These are phyloP conservation scores for Platycnemis pennipes DNA, from an alignment of 2,888 invertebrate genomes.

Conservation along the genomic window DNA sequence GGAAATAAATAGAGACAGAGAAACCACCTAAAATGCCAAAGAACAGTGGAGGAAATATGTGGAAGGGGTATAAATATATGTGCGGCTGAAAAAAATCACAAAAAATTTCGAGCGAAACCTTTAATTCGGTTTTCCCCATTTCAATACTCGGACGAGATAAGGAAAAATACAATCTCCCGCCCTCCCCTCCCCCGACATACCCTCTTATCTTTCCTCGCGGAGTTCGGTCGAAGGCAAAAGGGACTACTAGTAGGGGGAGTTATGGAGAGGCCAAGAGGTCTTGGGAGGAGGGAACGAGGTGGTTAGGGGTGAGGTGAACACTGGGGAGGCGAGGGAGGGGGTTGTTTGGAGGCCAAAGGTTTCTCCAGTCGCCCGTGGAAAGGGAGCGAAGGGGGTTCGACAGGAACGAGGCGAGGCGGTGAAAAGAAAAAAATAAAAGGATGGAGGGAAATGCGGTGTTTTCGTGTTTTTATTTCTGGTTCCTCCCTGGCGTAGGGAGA, in stretches of 20 bases:
- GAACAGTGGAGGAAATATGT: not conserved
- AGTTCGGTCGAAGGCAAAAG: not conserved
- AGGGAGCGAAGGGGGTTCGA: not conserved
- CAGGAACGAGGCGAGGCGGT: not conserved
- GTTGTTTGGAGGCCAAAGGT: not conserved
- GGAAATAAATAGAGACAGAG: too few species aligned
- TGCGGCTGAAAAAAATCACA: not conserved
- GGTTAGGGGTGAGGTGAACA: too few species aligned
- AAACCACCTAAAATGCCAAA: not conserved
- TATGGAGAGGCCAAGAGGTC: too few species aligned
- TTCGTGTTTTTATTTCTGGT: not conserved
- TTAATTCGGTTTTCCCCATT: conserved; percentile 1
- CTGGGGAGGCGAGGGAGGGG: not conserved
- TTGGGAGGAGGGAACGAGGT: too few species aligned
- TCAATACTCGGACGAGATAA: conserved; percentile 19
- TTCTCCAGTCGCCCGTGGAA: not conserved
- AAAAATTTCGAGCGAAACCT: not conserved
- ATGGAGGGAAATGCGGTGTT: not conserved
- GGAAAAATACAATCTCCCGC: not conserved
- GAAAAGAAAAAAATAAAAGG: too few species aligned
- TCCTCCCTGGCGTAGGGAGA: not conserved
- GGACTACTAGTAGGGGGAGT: too few species aligned
- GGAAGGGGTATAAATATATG: not conserved
- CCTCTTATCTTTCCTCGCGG: not conserved
- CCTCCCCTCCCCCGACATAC: not conserved